Conservation (phyloP, 2,888 invertebrate species). For the Drosophila cyrtoloma region DNA sequence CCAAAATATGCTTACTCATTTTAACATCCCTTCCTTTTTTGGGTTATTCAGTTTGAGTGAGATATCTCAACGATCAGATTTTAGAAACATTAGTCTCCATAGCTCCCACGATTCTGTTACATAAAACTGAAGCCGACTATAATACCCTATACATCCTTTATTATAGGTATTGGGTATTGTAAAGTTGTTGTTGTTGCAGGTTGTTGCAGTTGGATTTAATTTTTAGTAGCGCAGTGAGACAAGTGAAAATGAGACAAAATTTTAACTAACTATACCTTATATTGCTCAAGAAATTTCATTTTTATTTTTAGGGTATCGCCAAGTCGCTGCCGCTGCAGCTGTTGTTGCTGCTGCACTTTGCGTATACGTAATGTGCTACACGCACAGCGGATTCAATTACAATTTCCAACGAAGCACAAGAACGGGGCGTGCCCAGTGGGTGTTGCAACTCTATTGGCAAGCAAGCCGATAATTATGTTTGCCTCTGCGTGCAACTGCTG, state of each 20-base stretch:
- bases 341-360: slow-evolving; percentile 31
- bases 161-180: slow-evolving; percentile 27
- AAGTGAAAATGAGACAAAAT: slow-evolving; percentile 72
- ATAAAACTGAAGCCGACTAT: neutral
- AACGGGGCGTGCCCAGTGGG: slow-evolving; percentile 7
- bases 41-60: neutral
- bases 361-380: slow-evolving; percentile 64
- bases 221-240: slow-evolving; percentile 54
- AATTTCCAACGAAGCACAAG: slow-evolving; percentile 31
- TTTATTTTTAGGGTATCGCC: slow-evolving; percentile 56
- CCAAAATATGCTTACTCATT: neutral
- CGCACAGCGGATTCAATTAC: slow-evolving; percentile 69
- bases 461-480: slow-evolving; percentile 32
- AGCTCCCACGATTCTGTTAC: neutral
- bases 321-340: slow-evolving; percentile 7
- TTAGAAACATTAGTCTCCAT: neutral
- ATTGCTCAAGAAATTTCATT: slow-evolving; percentile 64
- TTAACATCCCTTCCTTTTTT: neutral
- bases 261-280: slow-evolving; percentile 68
- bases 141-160: neutral
- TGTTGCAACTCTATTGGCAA: slow-evolving; percentile 18
- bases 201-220: slow-evolving; percentile 70
- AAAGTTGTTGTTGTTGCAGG: slow-evolving; percentile 44
- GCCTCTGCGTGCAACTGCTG: slow-evolving; percentile 4
- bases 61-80: neutral